Conservation (phyloP, 2,888 invertebrate species). For the Neoaliturus tenellus region DNA sequence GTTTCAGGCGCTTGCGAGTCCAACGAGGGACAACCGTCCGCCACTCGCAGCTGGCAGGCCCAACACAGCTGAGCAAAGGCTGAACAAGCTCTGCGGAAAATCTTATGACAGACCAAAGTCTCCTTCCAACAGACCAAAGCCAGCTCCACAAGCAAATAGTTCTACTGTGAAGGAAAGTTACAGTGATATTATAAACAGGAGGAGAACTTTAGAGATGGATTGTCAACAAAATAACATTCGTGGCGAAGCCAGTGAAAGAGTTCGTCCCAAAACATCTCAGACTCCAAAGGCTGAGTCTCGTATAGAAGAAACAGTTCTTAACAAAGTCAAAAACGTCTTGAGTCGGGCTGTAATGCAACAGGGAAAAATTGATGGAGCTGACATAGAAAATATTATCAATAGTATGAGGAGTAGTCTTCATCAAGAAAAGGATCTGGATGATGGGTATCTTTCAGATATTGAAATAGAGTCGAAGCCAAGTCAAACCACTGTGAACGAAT, state of each 20-base stretch:
- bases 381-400: background rate
- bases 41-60: background rate
- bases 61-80: background rate
- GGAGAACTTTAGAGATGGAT: background rate
- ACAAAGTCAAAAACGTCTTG: background rate
- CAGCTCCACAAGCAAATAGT: background rate
- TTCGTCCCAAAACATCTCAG: background rate
- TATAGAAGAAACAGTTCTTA: background rate
- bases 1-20: background rate
- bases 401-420: background rate
- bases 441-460: background rate
- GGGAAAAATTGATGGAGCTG: constrained; percentile 5
- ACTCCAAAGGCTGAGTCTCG: background rate
- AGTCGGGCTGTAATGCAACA: constrained; percentile 6
- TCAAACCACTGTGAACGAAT: background rate
- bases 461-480: constrained; percentile 5
- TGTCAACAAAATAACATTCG: too few relatives aligned
- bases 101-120: background rate
- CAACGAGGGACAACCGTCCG: background rate
- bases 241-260: background rate
- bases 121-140: background rate
- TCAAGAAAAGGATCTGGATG: background rate
- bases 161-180: background rate
- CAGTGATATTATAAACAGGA: background rate
- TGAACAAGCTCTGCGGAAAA: background rate